Percentiles rank a stretch among this genome's conserved stretches.
Evolutionary conservation across 1,140 invertebrate species (phyloP).

Genomic region (Anadara kagoshimensis): DNA sequence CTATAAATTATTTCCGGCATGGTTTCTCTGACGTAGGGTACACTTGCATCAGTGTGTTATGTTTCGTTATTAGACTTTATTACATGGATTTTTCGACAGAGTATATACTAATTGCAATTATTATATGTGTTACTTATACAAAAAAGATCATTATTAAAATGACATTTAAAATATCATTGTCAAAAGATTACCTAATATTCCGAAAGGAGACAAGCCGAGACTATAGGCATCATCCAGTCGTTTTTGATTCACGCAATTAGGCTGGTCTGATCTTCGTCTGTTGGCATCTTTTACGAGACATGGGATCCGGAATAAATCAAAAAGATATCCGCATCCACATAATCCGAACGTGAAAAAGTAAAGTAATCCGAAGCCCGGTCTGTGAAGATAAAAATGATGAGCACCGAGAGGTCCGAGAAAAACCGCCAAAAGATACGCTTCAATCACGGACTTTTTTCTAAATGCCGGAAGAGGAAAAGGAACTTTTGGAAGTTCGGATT

Average conservation of each 20-base stretch:
- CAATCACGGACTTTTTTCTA: no score
- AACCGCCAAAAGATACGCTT: conserved; percentile 25
- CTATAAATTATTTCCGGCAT: no score
- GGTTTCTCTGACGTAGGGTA: no score
- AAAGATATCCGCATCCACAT: conserved; percentile 49
- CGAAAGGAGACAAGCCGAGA: conserved; percentile 42
- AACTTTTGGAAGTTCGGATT: no score
- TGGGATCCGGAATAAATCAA: conserved; percentile 58
- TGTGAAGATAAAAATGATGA: conserved; percentile 38
- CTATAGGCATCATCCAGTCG: conserved; percentile 46
- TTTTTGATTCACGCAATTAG: conserved; percentile 20
- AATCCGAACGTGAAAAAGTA: conserved; percentile 42
- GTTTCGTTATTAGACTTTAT: no score
- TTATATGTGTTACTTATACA: no score
- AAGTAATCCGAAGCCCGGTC: conserved; percentile 36
- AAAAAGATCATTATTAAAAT: no score
- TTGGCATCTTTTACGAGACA: conserved; percentile 56
- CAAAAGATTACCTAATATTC: conserved; percentile 49
- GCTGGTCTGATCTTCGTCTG: conserved; percentile 23
- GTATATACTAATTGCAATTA: no score
- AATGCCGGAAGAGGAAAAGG: no score
- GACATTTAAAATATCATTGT: no score
- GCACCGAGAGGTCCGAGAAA: conserved; percentile 27
- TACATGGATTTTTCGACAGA: no score
- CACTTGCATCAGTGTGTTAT: no score